These are phyloP conservation scores for Scaptomyza pallida DNA, from an alignment of 1,140 invertebrate species.

Conservation along the genomic window DNA sequence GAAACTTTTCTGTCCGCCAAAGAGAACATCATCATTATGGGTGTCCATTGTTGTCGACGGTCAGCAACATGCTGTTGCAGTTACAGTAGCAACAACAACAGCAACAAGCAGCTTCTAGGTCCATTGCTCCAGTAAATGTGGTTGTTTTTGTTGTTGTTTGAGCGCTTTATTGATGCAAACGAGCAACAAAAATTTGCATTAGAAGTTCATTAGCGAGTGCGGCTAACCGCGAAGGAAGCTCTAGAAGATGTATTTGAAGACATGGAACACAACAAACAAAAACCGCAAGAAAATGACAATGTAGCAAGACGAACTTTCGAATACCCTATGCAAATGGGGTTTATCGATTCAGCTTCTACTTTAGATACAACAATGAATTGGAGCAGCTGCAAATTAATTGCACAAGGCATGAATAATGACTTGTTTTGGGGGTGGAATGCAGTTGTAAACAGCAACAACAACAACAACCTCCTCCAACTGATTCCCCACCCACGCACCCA, in stretches of 20 bases:
- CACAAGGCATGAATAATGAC: conserved; percentile 2
- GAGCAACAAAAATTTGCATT: conserved; percentile 67
- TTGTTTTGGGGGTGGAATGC: too few species aligned
- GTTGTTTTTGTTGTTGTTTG: conserved; percentile 14
- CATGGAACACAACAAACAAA: conserved; percentile 10
- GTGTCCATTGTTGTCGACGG: conserved; percentile 51
- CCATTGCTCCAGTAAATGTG: conserved; percentile 53
- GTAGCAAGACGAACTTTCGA: not conserved
- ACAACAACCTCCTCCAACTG: not conserved
- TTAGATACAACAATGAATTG: not conserved
- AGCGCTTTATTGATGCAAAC: conserved; percentile 49
- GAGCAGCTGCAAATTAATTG: conserved; percentile 63
- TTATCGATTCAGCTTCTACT: too few species aligned
- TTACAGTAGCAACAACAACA: not conserved
- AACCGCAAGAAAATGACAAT: conserved; percentile 8
- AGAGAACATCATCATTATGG: conserved; percentile 74
- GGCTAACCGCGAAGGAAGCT: conserved; percentile 50
- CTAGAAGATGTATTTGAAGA: conserved; percentile 37
- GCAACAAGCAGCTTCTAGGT: conserved; percentile 53
- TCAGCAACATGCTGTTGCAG: conserved; percentile 50
- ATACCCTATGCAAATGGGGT: conserved; percentile 1
- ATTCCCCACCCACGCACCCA: conserved; percentile 37
- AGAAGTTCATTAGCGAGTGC: conserved; percentile 76
- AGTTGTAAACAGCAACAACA: too few species aligned
- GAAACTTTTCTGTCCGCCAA: conserved; percentile 31